These are phyloP conservation scores for Lineus longissimus DNA, from an alignment of 1,140 invertebrate species.

Conservation along the genomic window DNA sequence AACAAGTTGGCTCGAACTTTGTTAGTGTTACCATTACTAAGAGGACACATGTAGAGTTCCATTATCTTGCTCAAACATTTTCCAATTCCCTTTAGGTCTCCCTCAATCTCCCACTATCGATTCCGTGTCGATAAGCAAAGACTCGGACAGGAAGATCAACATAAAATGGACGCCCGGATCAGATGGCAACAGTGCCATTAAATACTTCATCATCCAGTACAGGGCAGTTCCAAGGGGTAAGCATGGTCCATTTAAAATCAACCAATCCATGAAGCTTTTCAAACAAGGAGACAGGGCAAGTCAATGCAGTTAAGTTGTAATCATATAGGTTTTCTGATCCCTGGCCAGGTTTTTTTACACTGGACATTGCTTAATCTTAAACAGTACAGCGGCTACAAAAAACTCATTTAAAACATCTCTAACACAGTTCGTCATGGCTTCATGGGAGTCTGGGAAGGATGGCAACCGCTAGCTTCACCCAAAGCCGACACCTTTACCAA, in stretches of 20 bases:
- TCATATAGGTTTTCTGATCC: too few relatives aligned
- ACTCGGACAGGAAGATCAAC: constrained; percentile 65
- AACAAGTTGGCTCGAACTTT: too few relatives aligned
- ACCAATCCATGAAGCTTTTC: too few relatives aligned
- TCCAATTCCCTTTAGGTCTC: constrained; percentile 64
- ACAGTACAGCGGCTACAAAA: too few relatives aligned
- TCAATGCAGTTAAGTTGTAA: too few relatives aligned
- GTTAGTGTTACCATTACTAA: too few relatives aligned
- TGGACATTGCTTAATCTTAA: too few relatives aligned
- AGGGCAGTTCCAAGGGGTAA: constrained; percentile 25
- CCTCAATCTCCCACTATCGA: constrained; percentile 88
- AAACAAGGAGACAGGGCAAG: too few relatives aligned
- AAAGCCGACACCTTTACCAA: constrained; percentile 77
- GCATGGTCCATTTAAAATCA: too few relatives aligned
- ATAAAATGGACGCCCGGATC: constrained; percentile 92
- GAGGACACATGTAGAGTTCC: too few relatives aligned
- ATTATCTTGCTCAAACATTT: too few relatives aligned
- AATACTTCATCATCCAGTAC: constrained; percentile 89
- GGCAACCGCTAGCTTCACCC: constrained; percentile 76
- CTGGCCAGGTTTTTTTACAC: too few relatives aligned
- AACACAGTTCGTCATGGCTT: constrained; percentile 16
- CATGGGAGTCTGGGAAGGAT: constrained; percentile 59
- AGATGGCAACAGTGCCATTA: constrained; percentile 92
- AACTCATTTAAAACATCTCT: not conserved
- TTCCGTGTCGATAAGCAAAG: constrained; percentile 62